Conservation (phyloP, 1,140 invertebrate genomes). For the Tigriopus japonicus region DNA sequence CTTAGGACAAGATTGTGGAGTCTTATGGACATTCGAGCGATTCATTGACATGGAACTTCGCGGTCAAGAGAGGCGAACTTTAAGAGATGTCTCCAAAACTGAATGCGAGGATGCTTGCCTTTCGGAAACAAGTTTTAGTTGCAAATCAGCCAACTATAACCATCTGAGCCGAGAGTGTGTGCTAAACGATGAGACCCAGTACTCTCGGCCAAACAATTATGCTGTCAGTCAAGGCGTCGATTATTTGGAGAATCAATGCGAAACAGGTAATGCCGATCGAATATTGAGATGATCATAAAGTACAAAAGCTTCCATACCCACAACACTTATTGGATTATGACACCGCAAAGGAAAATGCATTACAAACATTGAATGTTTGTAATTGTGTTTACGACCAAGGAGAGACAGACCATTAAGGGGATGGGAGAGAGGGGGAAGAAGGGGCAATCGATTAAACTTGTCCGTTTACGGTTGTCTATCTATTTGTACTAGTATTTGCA, state of each 20-base stretch:
- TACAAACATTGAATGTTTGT: no score
- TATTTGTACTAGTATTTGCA: no score
- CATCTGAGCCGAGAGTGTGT: constrained; percentile 26
- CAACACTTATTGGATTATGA: no score
- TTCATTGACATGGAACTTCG: constrained; percentile 27
- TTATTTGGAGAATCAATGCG: constrained; percentile 35
- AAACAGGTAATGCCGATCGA: constrained; percentile 22
- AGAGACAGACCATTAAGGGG: no score
- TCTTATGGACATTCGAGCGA: constrained; percentile 30
- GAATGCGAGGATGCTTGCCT: constrained; percentile 32
- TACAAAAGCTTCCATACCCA: no score
- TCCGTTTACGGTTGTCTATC: no score
- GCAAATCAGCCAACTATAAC: constrained; percentile 30
- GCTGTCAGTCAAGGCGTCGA: constrained; percentile 24
- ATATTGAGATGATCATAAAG: no score
- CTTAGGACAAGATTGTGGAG: constrained; percentile 23
- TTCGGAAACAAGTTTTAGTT: constrained; percentile 28
- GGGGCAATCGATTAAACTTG: no score
- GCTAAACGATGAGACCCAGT: constrained; percentile 28
- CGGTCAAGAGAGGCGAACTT: constrained; percentile 16
- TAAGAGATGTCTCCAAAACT: constrained; percentile 15
- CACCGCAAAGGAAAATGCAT: no score
- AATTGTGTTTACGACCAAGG: no score
- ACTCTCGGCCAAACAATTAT: constrained; percentile 24
- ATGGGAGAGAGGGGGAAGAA: no score